Evolutionary conservation across 2,113 vertebrate species (phyloP).

Genomic region (Conger conger): DNA sequence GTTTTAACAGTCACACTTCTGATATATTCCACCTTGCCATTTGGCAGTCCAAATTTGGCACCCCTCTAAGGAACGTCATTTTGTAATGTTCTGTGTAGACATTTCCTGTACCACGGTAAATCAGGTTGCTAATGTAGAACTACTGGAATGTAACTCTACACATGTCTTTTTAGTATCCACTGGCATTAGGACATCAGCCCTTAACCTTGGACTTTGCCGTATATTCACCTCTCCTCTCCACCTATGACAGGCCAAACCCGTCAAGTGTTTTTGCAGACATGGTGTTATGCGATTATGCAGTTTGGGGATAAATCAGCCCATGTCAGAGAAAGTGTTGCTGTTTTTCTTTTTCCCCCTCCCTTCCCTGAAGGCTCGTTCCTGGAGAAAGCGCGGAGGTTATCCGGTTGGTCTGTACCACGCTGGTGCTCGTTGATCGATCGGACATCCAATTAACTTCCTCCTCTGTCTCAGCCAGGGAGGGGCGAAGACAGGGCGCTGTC

Average conservation of each 20-base stretch:
- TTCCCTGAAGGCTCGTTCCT: not conserved
- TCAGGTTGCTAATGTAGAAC: too few relatives aligned
- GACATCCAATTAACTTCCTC: conserved; percentile 16
- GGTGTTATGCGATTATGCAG: not conserved
- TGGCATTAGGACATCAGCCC: not conserved
- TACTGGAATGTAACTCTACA: too few relatives aligned
- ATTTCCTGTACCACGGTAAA: not conserved
- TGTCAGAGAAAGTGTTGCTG: not conserved
- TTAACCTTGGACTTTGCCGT: not conserved
- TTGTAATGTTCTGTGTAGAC: not conserved
- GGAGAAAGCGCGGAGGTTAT: not conserved
- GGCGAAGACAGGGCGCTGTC: not conserved
- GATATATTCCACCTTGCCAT: not conserved
- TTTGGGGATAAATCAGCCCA: not conserved
- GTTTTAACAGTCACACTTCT: not conserved
- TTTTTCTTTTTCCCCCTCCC: not conserved
- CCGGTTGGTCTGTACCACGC: not conserved
- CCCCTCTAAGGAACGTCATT: not conserved
- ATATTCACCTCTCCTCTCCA: not conserved
- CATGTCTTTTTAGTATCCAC: not conserved
- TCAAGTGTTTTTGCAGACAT: not conserved
- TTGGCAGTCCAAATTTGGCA: not conserved
- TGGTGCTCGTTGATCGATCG: conserved; percentile 12
- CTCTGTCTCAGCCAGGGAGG: not conserved
- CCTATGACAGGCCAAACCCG: not conserved